Evolutionary conservation across 2,113 vertebrate species (phyloP), one percentile per base, ranked within the genome.

Genomic region (Dicaeum eximium): DNA sequence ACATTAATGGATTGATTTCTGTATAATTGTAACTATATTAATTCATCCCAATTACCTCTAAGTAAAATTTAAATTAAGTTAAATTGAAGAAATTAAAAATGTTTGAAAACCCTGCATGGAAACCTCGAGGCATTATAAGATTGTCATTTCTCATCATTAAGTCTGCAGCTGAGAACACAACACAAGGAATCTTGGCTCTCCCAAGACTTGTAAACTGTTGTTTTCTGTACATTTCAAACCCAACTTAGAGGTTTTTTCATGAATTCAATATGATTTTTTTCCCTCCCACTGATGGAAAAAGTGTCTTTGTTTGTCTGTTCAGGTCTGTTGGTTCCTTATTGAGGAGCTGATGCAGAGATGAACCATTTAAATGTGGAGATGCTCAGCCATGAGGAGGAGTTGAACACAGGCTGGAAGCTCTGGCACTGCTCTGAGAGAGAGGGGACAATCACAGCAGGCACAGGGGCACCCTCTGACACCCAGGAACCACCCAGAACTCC

Each of bases 51-150:
- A 98, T 98, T 98, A 98, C 97, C 95, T 98, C 97, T 97, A 97
- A 97, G 97, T 98, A 97, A 98, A 98, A 98, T 98, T 98, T 97
- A 98, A 97, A 98, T 98, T 96, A 98, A 97, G 96, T 97, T 97
- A 98, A 98, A 98, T 98, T 97, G 97, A 89, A 98, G 97, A 98
- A 98, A 98, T 98, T 97, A 97, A 97, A 98, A 98, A 97, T 97
- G 97, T 97, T 97, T 97, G 96, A 98, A 98, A 97, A 96, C 83
- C 73, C 53, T 95, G 80, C 90, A 80, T 95, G 79, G 95, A 96
- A 97, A 97, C 97, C 97, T 97, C 73, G 53, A 96, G 97, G 97
- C 97, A 96, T 96, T 96, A 45, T 90, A 97, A 92, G 60, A 79
- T 85, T 97, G 95, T 96, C 84, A 66, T 82, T 96, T 97, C 95